phyloP scores from a whole-genome alignment of 2,888 invertebrate species.

The Chouioia cunea region DNA sequence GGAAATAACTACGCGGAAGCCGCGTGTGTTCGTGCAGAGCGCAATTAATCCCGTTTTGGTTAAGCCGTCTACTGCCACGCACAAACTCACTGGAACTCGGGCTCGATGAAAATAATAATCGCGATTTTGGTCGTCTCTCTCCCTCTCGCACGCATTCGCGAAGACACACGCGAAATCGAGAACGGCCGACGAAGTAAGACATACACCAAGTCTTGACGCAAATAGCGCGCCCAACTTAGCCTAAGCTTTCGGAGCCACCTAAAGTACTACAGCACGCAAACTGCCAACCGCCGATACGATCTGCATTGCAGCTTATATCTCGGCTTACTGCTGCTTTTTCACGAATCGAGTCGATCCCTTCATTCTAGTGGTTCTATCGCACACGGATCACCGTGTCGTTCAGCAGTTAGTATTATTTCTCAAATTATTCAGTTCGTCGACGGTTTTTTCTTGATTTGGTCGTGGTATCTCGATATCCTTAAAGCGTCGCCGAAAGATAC shows the following conservation, averaged over 20 bases:
- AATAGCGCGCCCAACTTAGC: constrained; percentile 68
- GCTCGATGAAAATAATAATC: constrained; percentile 38
- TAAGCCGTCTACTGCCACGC: too few species aligned
- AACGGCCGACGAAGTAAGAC: constrained; percentile 53
- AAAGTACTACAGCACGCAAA: constrained; percentile 42
- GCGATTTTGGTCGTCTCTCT: not conserved
- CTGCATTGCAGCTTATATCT: constrained; percentile 28
- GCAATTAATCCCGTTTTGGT: constrained; percentile 40
- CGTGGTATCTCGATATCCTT: too few species aligned
- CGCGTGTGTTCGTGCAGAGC: not conserved
- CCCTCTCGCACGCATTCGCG: constrained; percentile 9
- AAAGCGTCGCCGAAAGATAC: too few species aligned
- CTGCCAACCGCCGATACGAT: constrained; percentile 32
- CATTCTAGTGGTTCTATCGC: too few species aligned
- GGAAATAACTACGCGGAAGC: constrained; percentile 33
- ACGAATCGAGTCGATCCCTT: too few species aligned
- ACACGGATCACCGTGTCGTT: too few species aligned
- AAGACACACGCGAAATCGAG: constrained; percentile 41
- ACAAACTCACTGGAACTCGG: too few species aligned
- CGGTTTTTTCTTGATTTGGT: too few species aligned
- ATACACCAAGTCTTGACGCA: constrained; percentile 65
- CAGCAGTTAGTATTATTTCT: too few species aligned
- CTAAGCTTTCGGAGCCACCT: constrained; percentile 57
- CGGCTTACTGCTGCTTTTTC: constrained; percentile 24
- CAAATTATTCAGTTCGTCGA: too few species aligned